A percentile compares a stretch with the other conserved stretches of the same genome.
These are phyloP conservation scores for Labeo calbasu DNA, from an alignment of 2,797 vertebrate genomes.

Conservation along the genomic window DNA sequence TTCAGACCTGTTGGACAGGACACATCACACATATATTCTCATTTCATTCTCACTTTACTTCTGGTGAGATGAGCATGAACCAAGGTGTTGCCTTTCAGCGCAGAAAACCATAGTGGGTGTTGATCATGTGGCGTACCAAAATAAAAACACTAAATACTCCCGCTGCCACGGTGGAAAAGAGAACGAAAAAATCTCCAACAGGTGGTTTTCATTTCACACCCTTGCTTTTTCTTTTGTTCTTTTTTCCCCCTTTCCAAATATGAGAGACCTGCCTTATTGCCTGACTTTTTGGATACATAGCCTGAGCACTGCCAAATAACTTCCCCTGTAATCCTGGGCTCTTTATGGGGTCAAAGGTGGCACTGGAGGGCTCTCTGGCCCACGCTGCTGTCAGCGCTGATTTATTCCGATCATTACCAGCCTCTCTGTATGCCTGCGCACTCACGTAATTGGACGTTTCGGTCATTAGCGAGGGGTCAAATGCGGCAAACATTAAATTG, in stretches of 20 bases:
- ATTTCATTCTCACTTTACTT: conserved; percentile 40
- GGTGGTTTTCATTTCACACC: conserved; percentile 61
- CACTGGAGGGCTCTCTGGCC: conserved; percentile 50
- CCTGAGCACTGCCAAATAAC: conserved; percentile 52
- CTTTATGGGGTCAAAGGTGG: conserved; percentile 58
- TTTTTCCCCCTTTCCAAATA: conserved; percentile 42
- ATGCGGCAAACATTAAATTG: conserved; percentile 38
- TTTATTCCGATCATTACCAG: conserved; percentile 54
- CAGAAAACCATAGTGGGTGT: conserved; percentile 15
- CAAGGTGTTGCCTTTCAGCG: conserved; percentile 17
- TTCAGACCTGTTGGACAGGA: conserved; percentile 28
- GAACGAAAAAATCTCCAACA: conserved; percentile 40
- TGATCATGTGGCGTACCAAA: conserved; percentile 37
- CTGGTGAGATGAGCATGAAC: conserved; percentile 31
- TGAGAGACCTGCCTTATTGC: conserved; percentile 42
- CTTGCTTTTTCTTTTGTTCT: conserved; percentile 48
- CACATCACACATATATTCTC: conserved; percentile 17
- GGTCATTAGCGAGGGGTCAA: conserved; percentile 49
- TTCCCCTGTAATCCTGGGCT: conserved; percentile 48
- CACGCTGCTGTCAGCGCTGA: conserved; percentile 43
- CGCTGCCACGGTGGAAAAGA: conserved; percentile 26
- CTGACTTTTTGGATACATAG: conserved; percentile 43
- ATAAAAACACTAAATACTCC: conserved; percentile 48
- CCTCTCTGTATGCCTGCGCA: conserved; percentile 24
- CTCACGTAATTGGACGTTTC: conserved; percentile 32